Conservation (phyloP, 1,140 invertebrate species). For the Sitobion miscanthi region DNA sequence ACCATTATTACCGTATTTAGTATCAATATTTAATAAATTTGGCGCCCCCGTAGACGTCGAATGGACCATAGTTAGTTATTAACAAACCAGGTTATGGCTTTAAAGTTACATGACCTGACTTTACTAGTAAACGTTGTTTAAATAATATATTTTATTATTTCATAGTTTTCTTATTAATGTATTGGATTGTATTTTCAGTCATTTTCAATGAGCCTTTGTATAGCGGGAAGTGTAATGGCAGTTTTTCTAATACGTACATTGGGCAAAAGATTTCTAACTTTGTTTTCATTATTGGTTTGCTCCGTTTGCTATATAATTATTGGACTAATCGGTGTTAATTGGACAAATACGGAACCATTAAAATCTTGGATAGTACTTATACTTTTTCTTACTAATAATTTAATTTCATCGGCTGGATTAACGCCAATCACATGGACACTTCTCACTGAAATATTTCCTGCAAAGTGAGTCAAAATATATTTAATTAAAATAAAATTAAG, state of each 20-base stretch:
- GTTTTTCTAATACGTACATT: neutral
- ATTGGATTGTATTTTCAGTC: neutral
- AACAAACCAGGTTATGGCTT: neutral
- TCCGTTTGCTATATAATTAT: slow-evolving; percentile 9
- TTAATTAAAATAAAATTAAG: neutral
- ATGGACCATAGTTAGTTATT: slow-evolving; percentile 14
- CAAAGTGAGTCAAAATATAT: slow-evolving; percentile 53
- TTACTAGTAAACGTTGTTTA: neutral
- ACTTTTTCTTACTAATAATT: neutral
- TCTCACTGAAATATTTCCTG: slow-evolving; percentile 57
- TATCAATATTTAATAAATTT: slow-evolving; percentile 7
- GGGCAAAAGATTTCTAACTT: slow-evolving; percentile 13
- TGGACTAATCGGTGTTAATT: neutral
- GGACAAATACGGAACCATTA: neutral
- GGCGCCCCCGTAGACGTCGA: neutral
- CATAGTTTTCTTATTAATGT: neutral
- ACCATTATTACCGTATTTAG: neutral
- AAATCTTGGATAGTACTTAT: slow-evolving; percentile 14
- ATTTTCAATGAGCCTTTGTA: neutral
- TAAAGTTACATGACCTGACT: neutral
- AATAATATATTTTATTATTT: neutral
- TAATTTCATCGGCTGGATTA: slow-evolving; percentile 3
- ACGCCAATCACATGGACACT: slow-evolving; percentile 51
- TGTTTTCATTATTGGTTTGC: neutral
- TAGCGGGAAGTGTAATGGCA: neutral